Evolutionary conservation across 2,888 invertebrate species (phyloP).

Genomic region (Molorchus minor): DNA sequence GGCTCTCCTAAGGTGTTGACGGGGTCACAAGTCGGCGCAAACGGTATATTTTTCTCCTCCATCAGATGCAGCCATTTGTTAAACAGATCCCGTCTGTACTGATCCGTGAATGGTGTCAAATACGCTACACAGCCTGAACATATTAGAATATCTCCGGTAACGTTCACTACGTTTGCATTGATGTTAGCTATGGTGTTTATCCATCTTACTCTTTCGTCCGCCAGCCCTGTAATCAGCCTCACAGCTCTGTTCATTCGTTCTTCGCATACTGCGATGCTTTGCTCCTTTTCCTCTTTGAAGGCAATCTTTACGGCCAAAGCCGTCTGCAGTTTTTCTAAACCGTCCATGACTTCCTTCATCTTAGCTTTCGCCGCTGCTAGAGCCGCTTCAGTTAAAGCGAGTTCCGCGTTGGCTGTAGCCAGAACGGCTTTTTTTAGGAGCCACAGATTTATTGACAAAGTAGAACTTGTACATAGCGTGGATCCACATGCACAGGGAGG

Average conservation of each 20-base stretch:
- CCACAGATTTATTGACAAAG: constrained; percentile 82
- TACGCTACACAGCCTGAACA: constrained; percentile 80
- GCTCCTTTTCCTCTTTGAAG: constrained; percentile 75
- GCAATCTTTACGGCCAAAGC: constrained; percentile 78
- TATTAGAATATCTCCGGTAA: constrained; percentile 77
- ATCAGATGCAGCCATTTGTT: constrained; percentile 67
- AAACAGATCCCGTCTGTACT: constrained; percentile 68
- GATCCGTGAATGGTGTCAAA: constrained; percentile 79
- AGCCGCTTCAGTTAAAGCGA: constrained; percentile 72
- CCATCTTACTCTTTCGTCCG: constrained; percentile 67
- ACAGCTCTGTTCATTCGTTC: constrained; percentile 82
- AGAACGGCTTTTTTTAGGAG: constrained; percentile 90
- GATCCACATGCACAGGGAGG: constrained; percentile 87
- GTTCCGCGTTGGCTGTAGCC: constrained; percentile 74
- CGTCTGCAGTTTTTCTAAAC: constrained; percentile 77
- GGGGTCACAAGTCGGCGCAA: constrained; percentile 73
- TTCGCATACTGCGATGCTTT: constrained; percentile 78
- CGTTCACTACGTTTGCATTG: constrained; percentile 66
- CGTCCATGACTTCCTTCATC: constrained; percentile 80
- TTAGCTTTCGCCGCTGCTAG: constrained; percentile 78
- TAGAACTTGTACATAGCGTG: constrained; percentile 95
- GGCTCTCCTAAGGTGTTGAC: constrained; percentile 75
- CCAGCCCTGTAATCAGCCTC: constrained; percentile 62
- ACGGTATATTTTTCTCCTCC: constrained; percentile 67
- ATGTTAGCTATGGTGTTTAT: constrained; percentile 72